Evolutionary conservation across 2,888 invertebrate genomes (phyloP), one percentile per base, ranked within the genome.

Genomic region (Nudaria mundana): DNA sequence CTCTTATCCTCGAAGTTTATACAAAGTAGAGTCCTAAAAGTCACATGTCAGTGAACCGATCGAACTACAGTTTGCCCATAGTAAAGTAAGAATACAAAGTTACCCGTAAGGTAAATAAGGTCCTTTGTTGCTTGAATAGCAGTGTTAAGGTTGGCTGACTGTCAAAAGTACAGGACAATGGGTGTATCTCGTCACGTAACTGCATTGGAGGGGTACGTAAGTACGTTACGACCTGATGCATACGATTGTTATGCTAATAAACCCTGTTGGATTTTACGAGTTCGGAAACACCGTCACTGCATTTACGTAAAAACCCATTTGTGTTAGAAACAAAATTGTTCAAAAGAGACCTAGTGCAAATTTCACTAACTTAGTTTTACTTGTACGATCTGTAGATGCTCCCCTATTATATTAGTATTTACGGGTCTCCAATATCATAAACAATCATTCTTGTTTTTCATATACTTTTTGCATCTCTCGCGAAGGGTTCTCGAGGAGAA

Each of bases 151-250:
- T 76, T 74, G 70, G 75, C 59, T 69, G 68, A 49, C 57, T 66
- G 63, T 67, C 69, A 67, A 67, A 72, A 66, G 66, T 65, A 41
- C 61, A 62, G 63, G 67, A 78, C 78, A 77, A 78, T 74, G 54
- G 63, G 62, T 38, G 56, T 64, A 64, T 62, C 56, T 65, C 68
- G 65, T 66, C 66, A 66, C 61, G 63, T 51, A 40, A 57, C 52
- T 62, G 66, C 64, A 63, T 52, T 47, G 51, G 62, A 66, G 61
- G 68, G 69, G n/a, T n/a, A n/a, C n/a, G n/a, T n/a, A n/a, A n/a
- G n/a, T n/a, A n/a, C n/a, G n/a, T 70, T 70, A 67, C 64, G 71
- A 63, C 46, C 61, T 56, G 69, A 45, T 71, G 67, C 64, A 62
- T 65, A 37, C 57, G 46, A 67, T 70, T 64, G 58, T 61, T 58